phyloP scores from a whole-genome alignment of 2,797 vertebrate genomes.

The Pipistrellus nathusii region DNA sequence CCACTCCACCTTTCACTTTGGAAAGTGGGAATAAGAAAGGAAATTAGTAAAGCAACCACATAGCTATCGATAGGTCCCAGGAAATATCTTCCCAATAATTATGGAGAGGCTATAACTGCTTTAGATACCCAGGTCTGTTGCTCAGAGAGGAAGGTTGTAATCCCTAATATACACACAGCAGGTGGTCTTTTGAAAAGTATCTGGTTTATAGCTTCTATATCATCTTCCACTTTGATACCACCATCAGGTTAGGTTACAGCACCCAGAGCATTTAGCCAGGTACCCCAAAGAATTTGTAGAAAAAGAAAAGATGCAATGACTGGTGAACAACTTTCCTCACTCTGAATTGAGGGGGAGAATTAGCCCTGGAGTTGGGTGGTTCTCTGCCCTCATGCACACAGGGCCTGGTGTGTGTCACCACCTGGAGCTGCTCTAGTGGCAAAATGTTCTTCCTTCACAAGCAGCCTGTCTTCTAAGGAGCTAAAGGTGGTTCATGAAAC shows the following conservation, averaged over 20 bases:
- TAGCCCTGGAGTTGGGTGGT: background rate
- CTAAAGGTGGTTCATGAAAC: background rate
- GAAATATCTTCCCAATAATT: background rate
- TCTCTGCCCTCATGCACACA: background rate
- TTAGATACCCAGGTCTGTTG: background rate
- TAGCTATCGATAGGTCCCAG: background rate
- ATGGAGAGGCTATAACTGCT: background rate
- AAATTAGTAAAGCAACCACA: background rate
- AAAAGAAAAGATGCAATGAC: background rate
- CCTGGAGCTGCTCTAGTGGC: background rate
- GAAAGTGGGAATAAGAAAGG: background rate
- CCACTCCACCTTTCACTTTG: background rate
- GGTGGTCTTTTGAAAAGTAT: background rate
- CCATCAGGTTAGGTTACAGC: background rate
- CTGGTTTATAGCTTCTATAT: background rate
- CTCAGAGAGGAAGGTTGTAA: background rate
- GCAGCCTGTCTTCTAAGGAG: background rate
- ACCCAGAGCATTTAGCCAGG: background rate
- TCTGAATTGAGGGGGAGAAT: background rate
- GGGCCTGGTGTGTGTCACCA: background rate
- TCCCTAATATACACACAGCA: background rate
- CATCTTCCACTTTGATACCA: background rate
- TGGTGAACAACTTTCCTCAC: background rate
- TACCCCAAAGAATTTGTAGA: background rate
- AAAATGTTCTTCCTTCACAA: background rate